phyloP scores from a whole-genome alignment of 2,113 vertebrate genomes.

The Corvus hawaiiensis region DNA sequence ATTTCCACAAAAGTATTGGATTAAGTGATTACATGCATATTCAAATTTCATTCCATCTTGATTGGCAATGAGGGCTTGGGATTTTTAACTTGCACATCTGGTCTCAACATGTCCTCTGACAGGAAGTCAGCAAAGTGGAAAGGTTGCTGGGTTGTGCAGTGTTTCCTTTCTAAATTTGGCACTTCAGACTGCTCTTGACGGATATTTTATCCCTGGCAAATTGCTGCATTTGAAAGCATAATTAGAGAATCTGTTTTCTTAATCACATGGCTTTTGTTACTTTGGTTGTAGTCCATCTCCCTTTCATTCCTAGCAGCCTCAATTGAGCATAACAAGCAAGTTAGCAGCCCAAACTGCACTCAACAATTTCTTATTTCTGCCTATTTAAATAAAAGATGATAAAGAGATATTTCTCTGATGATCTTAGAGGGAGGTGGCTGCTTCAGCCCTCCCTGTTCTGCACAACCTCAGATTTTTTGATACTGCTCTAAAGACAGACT shows the following conservation, averaged over 20 bases:
- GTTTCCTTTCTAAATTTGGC: constrained; percentile 86
- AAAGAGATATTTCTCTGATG: constrained; percentile 55
- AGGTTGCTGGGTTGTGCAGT: constrained; percentile 83
- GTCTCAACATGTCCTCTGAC: constrained; percentile 89
- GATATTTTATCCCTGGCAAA: constrained; percentile 95
- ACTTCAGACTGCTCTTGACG: constrained; percentile 88
- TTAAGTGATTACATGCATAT: constrained; percentile 63
- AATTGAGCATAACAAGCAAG: constrained; percentile 60
- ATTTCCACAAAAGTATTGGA: constrained; percentile 48
- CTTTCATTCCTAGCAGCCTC: constrained; percentile 69
- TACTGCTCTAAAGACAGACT: constrained; percentile 38
- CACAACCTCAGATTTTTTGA: constrained; percentile 33
- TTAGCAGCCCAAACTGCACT: constrained; percentile 58
- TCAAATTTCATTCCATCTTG: constrained; percentile 62
- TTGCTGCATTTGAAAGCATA: constrained; percentile 90
- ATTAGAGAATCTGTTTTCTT: constrained; percentile 95
- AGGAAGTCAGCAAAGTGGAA: constrained; percentile 84
- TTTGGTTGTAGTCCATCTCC: constrained; percentile 73
- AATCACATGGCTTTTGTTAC: constrained; percentile 83
- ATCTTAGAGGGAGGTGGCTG: constrained; percentile 25
- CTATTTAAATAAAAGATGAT: constrained; percentile 65
- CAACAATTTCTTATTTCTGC: constrained; percentile 63
- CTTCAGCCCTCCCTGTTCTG: constrained; percentile 11
- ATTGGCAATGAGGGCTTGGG: constrained; percentile 40
- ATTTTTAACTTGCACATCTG: constrained; percentile 80